Evolutionary conservation across 2,797 vertebrate species (phyloP).

Genomic region (Crenichthys baileyi): DNA sequence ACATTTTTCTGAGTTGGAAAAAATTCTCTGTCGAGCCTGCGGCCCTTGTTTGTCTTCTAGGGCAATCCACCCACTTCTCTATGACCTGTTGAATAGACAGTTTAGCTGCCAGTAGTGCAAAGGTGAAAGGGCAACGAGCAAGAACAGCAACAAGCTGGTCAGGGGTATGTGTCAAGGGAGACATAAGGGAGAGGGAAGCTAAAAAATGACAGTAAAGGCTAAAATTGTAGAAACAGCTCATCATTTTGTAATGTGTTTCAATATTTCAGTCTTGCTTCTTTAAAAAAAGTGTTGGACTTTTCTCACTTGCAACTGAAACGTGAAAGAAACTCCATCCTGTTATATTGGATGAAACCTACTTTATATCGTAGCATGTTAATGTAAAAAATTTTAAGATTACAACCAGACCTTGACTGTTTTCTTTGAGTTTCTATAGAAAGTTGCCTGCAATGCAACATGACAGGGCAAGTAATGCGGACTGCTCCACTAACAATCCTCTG

Average conservation of each 20-base stretch:
- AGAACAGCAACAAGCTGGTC: conserved; percentile 27
- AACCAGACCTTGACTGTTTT: neutral
- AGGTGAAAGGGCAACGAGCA: conserved; percentile 24
- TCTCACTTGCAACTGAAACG: neutral
- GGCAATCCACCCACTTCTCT: neutral
- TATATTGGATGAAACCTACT: too few species aligned
- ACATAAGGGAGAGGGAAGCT: neutral
- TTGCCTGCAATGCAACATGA: neutral
- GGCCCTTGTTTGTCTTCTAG: conserved; percentile 16
- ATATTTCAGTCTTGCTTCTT: neutral
- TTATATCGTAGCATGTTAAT: neutral
- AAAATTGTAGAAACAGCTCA: conserved; percentile 8
- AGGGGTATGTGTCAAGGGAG: conserved; percentile 1
- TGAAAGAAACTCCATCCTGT: neutral
- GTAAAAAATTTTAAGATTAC: conserved; percentile 5
- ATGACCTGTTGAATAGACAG: conserved; percentile 34
- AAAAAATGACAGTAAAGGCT: neutral
- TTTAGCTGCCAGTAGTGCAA: conserved; percentile 27
- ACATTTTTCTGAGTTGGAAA: conserved; percentile 1
- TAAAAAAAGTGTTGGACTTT: conserved; percentile 6
- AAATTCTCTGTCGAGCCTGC: conserved; percentile 10
- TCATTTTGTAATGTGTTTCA: conserved; percentile 7
- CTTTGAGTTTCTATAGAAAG: too few species aligned
- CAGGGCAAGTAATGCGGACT: neutral
- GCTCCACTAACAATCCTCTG: conserved; percentile 26